Percentiles rank a stretch among this genome's conserved stretches.
Conservation (phyloP, 2,888 invertebrate genomes). For the Caenorhabditis sp. region DNA sequence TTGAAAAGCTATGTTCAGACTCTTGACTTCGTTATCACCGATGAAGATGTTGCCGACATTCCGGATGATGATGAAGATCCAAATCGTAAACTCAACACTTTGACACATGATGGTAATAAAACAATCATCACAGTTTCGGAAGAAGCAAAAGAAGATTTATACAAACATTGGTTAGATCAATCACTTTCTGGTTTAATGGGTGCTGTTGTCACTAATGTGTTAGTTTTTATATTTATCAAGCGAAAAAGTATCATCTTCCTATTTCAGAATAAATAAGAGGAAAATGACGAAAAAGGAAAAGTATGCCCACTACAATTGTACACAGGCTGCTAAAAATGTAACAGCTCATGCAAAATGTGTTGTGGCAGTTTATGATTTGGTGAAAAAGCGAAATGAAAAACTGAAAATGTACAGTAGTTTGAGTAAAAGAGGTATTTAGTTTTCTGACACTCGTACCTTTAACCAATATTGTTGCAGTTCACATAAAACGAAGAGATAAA, state of each 20-base stretch:
- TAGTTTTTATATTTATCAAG: background rate
- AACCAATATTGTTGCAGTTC: slow-evolving; percentile 1
- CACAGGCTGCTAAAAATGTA: slow-evolving; percentile 39
- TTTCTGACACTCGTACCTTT: no score
- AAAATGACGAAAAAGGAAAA: slow-evolving; percentile 30
- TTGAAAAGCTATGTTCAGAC: no score
- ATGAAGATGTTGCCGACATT: slow-evolving; percentile 44
- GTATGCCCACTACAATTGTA: slow-evolving; percentile 36
- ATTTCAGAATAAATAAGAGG: slow-evolving; percentile 27
- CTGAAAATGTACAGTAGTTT: slow-evolving; percentile 22
- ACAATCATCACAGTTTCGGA: slow-evolving; percentile 34
- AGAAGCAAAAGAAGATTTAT: slow-evolving; percentile 42
- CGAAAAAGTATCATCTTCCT: no score
- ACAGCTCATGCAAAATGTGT: slow-evolving; percentile 52
- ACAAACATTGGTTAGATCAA: slow-evolving; percentile 63
- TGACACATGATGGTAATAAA: slow-evolving; percentile 42
- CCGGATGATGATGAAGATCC: slow-evolving; percentile 27
- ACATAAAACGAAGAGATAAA: slow-evolving; percentile 17
- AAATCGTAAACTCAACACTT: slow-evolving; percentile 18
- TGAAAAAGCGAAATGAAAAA: slow-evolving; percentile 25
- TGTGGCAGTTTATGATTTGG: slow-evolving; percentile 30
- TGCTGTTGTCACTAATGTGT: slow-evolving; percentile 59
- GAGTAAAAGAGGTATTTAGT: background rate
- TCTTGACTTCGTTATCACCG: slow-evolving; percentile 37
- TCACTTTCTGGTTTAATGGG: slow-evolving; percentile 62